These are phyloP conservation scores for Belonocnema kinseyi DNA, from an alignment of 1,140 invertebrate species.

Conservation along the genomic window DNA sequence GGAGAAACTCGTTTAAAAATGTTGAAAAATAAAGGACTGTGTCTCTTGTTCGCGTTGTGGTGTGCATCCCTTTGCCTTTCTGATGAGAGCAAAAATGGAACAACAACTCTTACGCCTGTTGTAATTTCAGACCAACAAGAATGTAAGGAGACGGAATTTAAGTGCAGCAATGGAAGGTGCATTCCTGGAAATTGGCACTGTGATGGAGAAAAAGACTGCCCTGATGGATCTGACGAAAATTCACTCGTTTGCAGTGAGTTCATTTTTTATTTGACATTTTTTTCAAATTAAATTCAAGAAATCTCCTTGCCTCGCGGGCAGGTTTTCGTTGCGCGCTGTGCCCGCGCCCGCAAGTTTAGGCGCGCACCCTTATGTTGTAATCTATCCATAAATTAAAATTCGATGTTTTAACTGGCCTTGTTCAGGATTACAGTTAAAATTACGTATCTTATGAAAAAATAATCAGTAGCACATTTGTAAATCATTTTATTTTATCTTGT, in stretches of 20 bases:
- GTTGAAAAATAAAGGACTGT: constrained; percentile 30
- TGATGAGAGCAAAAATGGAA: constrained; percentile 35
- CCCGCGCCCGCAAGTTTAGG: too few species aligned
- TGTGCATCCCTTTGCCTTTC: constrained; percentile 38
- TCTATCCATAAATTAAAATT: too few species aligned
- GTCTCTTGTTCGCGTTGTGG: constrained; percentile 48
- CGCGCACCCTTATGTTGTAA: too few species aligned
- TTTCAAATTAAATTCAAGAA: not conserved
- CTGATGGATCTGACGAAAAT: constrained; percentile 85
- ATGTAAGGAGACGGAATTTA: constrained; percentile 82
- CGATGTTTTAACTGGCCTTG: too few species aligned
- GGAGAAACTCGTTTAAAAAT: constrained; percentile 5
- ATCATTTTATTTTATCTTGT: too few species aligned
- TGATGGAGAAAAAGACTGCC: constrained; percentile 86
- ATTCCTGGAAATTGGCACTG: constrained; percentile 86
- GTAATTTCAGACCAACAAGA: constrained; percentile 77
- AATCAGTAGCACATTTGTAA: too few species aligned
- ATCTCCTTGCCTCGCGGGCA: too few species aligned
- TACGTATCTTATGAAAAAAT: too few species aligned
- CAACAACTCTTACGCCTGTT: constrained; percentile 37
- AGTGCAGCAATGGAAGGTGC: constrained; percentile 85
- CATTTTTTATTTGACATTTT: constrained; percentile 18
- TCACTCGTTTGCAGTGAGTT: constrained; percentile 82
- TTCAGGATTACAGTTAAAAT: too few species aligned
- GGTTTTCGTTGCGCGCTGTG: too few species aligned